Conservation (phyloP, 1,140 invertebrate genomes). For the Hirudo medicinalis region DNA sequence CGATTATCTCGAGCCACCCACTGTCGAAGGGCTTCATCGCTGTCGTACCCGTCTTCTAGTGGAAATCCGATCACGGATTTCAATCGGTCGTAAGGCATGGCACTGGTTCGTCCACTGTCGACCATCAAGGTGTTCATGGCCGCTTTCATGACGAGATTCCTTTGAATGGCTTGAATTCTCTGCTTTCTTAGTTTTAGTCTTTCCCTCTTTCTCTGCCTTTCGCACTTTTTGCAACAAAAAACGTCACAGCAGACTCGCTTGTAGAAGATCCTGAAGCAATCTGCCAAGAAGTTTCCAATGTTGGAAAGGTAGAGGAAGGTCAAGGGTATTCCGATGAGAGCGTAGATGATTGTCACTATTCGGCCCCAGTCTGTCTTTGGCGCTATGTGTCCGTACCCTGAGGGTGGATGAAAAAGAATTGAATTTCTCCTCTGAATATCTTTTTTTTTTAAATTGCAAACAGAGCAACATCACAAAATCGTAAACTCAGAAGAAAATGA, state of each 20-base stretch:
- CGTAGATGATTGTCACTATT: constrained; percentile 72
- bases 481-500: too few species aligned
- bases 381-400: constrained; percentile 87
- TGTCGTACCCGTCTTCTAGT: background rate
- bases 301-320: constrained; percentile 73
- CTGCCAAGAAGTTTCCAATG: constrained; percentile 47
- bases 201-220: constrained; percentile 1
- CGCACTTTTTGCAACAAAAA: constrained; percentile 22
- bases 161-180: background rate
- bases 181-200: background rate
- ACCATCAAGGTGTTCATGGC: background rate
- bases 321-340: constrained; percentile 68
- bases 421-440: background rate
- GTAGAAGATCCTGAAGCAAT: constrained; percentile 29
- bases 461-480: too few species aligned
- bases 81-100: background rate
- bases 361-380: constrained; percentile 71
- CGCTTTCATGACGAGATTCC: background rate
- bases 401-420: constrained; percentile 7
- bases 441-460: constrained; percentile 1
- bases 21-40: background rate
- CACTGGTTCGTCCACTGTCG: background rate
- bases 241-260: constrained; percentile 26
- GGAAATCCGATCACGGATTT: background rate
- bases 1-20: background rate